Base-by-base conservation (phyloP, 2,888 invertebrate genomes). In the Tinea trinotella region DNA sequence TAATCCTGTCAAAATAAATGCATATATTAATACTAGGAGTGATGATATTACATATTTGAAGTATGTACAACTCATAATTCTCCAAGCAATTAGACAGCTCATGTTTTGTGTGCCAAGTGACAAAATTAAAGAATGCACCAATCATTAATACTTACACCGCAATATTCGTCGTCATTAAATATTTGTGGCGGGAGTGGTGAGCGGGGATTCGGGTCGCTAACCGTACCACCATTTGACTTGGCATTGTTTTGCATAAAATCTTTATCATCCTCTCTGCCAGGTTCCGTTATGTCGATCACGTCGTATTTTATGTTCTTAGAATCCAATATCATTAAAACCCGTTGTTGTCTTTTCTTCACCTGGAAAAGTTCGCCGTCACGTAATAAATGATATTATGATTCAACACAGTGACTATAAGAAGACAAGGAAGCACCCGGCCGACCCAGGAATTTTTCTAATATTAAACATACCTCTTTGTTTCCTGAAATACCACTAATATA, bases 291-390 rank as follows among this genome's bases (percentile, higher is more conserved):
- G 80, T 99, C 99, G 68, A 99, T 92, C 57, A 91, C 88, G 74
- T 95, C 93, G 78, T 96, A 97, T 64, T 92, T 90, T 63, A 99
- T 93, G 77, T 89, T 91, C 88, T 96, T 94, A 63, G 97, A 95
- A 70, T 97, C 96, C 67, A 99, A 85, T 69, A 97, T 95, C 93
- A 98, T 95, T 64, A 94, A 80, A 55, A 98, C 96, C 60, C 97
- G 90, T 74, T 97, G 96, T 76, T 98, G 98, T 64, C 96, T 90
- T 81, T 98, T 98, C 82, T 97, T 97, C 61, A 98, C 95, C 98
- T 98, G 73, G 56, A 85, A 82, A 61, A 7, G 7, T 30, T 30
- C n/a, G 2, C 7, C 30, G 30, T 75, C 75, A 79, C 74, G 77
- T 77, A 79, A 76, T 74, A 70, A 67, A 71, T 70, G 62, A 69